A percentile compares a stretch with the other conserved stretches of the same genome.
Evolutionary conservation across 92 coral and sea anemone species (phyloP).

Genomic region (Ricordea florida): DNA sequence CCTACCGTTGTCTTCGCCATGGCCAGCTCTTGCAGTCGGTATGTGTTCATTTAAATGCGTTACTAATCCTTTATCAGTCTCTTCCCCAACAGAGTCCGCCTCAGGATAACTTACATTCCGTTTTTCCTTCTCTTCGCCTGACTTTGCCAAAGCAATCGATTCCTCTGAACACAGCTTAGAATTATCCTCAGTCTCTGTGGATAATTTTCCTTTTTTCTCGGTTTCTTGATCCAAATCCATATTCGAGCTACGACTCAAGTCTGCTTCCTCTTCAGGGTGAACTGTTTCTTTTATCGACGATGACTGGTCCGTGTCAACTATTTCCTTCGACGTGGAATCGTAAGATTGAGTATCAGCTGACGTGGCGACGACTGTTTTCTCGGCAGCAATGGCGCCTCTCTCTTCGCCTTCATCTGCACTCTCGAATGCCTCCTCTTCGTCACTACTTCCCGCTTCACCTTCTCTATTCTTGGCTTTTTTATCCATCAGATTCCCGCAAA

Average conservation of each 20-base stretch:
- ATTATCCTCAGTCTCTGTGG: not conserved
- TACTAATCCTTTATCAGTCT: not conserved
- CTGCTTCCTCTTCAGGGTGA: constrained; percentile 16
- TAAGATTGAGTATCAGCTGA: constrained; percentile 65
- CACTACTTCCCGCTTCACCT: constrained; percentile 71
- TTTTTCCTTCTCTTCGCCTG: not conserved
- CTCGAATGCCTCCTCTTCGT: constrained; percentile 95
- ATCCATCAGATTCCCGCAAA: constrained; percentile 25
- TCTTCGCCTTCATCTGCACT: constrained; percentile 99
- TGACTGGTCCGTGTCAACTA: not conserved
- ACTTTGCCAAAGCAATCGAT: not conserved
- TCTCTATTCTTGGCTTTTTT: constrained; percentile 11
- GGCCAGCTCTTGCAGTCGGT: not conserved
- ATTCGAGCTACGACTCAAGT: too few species aligned
- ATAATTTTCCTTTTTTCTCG: not conserved
- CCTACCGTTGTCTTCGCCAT: not conserved
- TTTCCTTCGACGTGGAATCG: constrained; percentile 68
- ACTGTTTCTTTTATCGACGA: not conserved
- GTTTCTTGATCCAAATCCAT: not conserved
- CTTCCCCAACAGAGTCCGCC: not conserved
- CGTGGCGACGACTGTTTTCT: constrained; percentile 79
- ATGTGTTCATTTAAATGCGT: not conserved
- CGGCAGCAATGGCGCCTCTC: not conserved
- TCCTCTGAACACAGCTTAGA: too few species aligned
- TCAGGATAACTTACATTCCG: too few species aligned